Percentiles rank a stretch among this genome's conserved stretches.
These are phyloP conservation scores for Orycteropus afer DNA, from an alignment of 2,113 vertebrate species.

Conservation along the genomic window DNA sequence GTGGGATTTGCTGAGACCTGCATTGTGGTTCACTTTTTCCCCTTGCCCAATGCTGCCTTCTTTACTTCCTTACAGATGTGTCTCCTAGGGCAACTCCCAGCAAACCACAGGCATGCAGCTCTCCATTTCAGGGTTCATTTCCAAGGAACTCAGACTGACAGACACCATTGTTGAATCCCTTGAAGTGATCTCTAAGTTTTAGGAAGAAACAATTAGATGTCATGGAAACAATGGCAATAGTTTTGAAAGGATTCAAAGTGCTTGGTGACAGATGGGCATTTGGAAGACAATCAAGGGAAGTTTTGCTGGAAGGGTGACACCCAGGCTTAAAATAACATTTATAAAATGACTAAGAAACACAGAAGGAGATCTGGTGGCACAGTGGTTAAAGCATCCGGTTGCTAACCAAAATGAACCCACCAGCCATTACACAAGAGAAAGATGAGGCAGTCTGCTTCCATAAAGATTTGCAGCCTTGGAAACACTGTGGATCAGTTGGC, in stretches of 20 bases:
- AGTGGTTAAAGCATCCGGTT: too few relatives aligned
- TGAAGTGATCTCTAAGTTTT: not conserved
- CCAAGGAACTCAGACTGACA: not conserved
- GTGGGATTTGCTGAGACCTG: not conserved
- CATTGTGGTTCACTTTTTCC: not conserved
- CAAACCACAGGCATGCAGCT: not conserved
- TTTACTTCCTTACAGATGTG: not conserved
- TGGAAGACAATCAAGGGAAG: slow-evolving; percentile 59
- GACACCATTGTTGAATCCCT: not conserved
- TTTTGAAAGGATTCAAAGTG: not conserved
- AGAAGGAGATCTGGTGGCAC: too few relatives aligned
- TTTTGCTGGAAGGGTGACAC: slow-evolving; percentile 51
- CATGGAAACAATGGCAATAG: slow-evolving; percentile 38
- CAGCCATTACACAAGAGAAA: too few relatives aligned
- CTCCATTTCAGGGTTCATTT: not conserved
- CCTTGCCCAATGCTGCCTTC: not conserved
- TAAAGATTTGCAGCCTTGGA: too few relatives aligned
- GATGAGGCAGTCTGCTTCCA: too few relatives aligned
- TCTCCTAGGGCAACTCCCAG: rapidly evolving
- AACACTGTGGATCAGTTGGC: too few relatives aligned
- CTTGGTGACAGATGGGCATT: slow-evolving; percentile 37
- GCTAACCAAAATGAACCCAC: too few relatives aligned
- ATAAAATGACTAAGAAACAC: not conserved
- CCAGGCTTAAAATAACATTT: slow-evolving; percentile 1
- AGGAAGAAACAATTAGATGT: slow-evolving; percentile 42